Conservation (phyloP, 2,888 invertebrate species). For the Leptura quadrifasciata region DNA sequence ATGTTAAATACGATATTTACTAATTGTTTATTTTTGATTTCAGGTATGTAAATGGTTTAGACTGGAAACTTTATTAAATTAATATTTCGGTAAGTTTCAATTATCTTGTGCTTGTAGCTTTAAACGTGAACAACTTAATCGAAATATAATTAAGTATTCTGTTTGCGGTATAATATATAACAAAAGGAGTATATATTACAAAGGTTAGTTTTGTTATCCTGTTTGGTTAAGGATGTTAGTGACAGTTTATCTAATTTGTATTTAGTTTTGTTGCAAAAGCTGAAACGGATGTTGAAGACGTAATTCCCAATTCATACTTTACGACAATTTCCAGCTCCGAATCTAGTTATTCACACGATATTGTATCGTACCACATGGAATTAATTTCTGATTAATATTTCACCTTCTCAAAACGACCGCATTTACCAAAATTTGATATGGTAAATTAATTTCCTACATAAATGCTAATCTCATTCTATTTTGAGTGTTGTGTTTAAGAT, state of each 20-base stretch:
- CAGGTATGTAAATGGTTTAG: slow-evolving; percentile 11
- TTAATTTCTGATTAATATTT: slow-evolving; percentile 10
- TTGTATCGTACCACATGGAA: not conserved
- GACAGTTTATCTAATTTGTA: slow-evolving; percentile 44
- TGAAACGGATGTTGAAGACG: slow-evolving; percentile 28
- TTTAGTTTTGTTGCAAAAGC: slow-evolving; percentile 33
- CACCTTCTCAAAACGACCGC: slow-evolving; percentile 10
- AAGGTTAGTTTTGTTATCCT: slow-evolving; percentile 39
- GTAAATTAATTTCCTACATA: slow-evolving; percentile 1
- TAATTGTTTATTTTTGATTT: slow-evolving; percentile 1
- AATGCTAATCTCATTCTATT: not conserved
- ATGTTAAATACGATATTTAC: slow-evolving; percentile 1
- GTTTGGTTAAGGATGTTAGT: slow-evolving; percentile 38
- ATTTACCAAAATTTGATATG: not conserved
- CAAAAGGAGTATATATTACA: slow-evolving; percentile 37
- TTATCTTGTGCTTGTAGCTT: slow-evolving; percentile 8
- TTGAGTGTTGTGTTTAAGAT: not conserved
- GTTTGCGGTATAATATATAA: slow-evolving; percentile 22
- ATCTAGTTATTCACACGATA: not conserved
- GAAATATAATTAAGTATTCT: slow-evolving; percentile 12
- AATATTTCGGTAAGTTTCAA: slow-evolving; percentile 10
- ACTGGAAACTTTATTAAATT: slow-evolving; percentile 21
- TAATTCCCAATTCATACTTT: slow-evolving; percentile 31
- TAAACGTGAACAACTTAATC: not conserved
- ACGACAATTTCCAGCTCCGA: slow-evolving; percentile 5